Evolutionary conservation across 2,797 vertebrate species (phyloP).

Genomic region (Sebastes itinus): DNA sequence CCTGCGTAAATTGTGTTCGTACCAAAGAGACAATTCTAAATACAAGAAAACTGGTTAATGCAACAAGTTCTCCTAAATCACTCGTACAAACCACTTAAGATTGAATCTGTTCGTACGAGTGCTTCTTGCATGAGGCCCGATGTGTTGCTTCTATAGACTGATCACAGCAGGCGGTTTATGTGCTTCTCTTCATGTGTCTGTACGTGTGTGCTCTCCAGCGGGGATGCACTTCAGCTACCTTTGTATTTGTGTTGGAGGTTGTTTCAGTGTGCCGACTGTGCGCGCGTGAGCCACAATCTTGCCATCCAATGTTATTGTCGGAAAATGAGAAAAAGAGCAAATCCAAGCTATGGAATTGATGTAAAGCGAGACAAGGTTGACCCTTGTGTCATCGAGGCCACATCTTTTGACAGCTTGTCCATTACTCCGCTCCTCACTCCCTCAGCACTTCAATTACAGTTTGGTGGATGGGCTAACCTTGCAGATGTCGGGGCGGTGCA

Average conservation of each 20-base stretch:
- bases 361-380: constrained; percentile 59
- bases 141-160: constrained; percentile 42
- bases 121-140: too few species aligned
- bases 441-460: constrained; percentile 25
- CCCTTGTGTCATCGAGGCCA: constrained; percentile 35
- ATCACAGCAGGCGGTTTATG: constrained; percentile 32
- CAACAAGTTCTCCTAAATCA: too few species aligned
- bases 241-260: constrained; percentile 14
- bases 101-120: too few species aligned
- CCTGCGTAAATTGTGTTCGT: too few species aligned
- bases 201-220: not conserved
- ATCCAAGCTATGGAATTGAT: constrained; percentile 45
- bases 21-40: too few species aligned
- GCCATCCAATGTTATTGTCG: constrained; percentile 37
- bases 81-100: too few species aligned
- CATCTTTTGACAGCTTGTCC: constrained; percentile 31
- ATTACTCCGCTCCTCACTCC: constrained; percentile 8
- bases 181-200: constrained; percentile 6
- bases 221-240: not conserved
- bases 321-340: constrained; percentile 54
- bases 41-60: too few species aligned
- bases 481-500: not conserved
- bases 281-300: constrained; percentile 9
- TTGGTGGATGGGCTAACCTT: constrained; percentile 12
- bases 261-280: constrained; percentile 13